Evolutionary conservation across 2,888 invertebrate species (phyloP), one percentile per base, ranked within the genome.

Genomic region (Chrysodeixis includens): DNA sequence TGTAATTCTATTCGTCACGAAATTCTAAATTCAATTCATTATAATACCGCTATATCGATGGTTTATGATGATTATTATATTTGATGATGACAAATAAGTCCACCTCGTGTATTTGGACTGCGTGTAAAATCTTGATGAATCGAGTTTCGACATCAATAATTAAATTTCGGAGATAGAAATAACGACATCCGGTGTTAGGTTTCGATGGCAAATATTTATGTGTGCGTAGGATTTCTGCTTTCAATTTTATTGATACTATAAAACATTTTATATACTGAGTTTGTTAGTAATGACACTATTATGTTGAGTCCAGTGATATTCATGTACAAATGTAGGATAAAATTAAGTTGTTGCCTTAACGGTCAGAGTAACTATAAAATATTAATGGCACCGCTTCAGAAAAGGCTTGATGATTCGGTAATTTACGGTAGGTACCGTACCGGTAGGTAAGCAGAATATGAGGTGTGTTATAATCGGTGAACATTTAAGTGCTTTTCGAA

Each of bases 151-250:
- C 81, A 80, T 77, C 51, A 73, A 78, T 84, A 79, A 84, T 83
- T 79, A 78, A 75, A 84, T 82, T 82, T 84, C 79, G 67, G 76
- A 82, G 75, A 83, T 83, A 77, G 78, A 74, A 77, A 66, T 83
- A 83, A 83, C 81, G 78, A 83, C 83, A 84, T 88, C 88, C 85
- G 88, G 85, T 83, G 79, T 86, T 78, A 71, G 69, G 64, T 75
- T 79, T 68, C 71, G 62, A 76, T 76, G 66, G 70, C 79, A 74
- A 81, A 80, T 81, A 83, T 83, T 83, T 80, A 84, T 78, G 67
- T 67, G 66, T 65, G 81, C 74, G 82, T 84, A 86, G 82, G 82
- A 83, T 85, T 85, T 79, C 80, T 72, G 81, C 83, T 86, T 88
- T 84, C 83, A 79, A 81, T 81, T 88, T 88, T 87, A 88, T 85